phyloP scores from a whole-genome alignment of 2,797 vertebrate species.

The Anabas testudineus region DNA sequence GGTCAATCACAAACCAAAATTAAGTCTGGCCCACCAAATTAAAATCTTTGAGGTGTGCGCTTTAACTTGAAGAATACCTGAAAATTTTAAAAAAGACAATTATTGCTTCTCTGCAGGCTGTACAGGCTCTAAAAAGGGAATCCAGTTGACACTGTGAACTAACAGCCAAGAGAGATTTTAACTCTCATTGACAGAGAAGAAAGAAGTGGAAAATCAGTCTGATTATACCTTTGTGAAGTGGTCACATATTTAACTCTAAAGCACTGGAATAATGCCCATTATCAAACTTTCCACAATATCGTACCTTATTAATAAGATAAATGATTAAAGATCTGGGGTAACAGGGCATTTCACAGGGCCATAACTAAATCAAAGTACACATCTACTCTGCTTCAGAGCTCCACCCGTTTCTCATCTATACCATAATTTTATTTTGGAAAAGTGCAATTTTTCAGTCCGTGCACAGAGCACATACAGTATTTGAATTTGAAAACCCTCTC shows the following conservation, averaged over 20 bases:
- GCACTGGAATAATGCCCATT: conserved; percentile 24
- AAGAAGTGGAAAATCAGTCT: conserved; percentile 52
- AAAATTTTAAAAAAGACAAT: conserved; percentile 39
- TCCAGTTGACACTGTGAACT: conserved; percentile 52
- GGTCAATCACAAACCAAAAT: conserved; percentile 28
- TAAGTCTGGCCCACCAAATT: conserved; percentile 29
- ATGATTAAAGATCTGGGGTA: background rate
- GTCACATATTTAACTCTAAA: conserved; percentile 35
- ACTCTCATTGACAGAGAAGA: conserved; percentile 41
- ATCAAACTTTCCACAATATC: background rate
- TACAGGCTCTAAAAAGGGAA: conserved; percentile 26
- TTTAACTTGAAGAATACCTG: conserved; percentile 24
- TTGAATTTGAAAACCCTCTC: conserved; percentile 18
- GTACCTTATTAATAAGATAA: conserved; percentile 12
- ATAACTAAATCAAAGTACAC: background rate
- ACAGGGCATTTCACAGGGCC: background rate
- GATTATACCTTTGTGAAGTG: conserved; percentile 16
- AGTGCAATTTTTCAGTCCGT: background rate
- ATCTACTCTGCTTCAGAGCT: background rate
- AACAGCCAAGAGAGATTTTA: conserved; percentile 48
- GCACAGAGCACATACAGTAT: background rate
- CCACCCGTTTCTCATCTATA: background rate
- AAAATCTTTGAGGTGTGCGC: conserved; percentile 35
- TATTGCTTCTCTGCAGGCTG: conserved; percentile 34
- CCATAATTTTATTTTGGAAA: background rate